Evolutionary conservation across 1,140 invertebrate genomes (phyloP).

Genomic region (Streblospio benedicti): DNA sequence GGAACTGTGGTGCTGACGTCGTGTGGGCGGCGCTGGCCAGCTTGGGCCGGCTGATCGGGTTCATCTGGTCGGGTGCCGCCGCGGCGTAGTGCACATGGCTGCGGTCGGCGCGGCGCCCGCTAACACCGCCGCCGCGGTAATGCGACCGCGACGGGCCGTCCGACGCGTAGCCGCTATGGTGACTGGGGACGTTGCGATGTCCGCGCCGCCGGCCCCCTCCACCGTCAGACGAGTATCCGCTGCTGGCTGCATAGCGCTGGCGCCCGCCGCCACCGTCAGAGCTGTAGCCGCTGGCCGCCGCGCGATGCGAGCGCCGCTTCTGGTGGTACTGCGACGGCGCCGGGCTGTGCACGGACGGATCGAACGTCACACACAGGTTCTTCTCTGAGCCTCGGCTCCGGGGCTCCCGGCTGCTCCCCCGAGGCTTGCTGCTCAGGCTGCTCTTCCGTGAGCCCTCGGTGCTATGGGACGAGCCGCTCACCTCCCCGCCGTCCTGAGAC

Average conservation of each 20-base stretch:
- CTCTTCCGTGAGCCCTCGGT: slow-evolving; percentile 13
- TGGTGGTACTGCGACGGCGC: too few species aligned
- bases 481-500: slow-evolving; percentile 33
- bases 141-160: neutral
- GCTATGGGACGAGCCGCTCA: slow-evolving; percentile 22
- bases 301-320: too few species aligned
- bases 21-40: neutral
- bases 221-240: neutral
- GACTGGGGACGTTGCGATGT: neutral
- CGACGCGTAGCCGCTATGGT: neutral
- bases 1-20: slow-evolving; percentile 6
- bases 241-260: neutral
- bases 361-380: neutral
- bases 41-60: slow-evolving; percentile 17
- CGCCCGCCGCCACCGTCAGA: neutral
- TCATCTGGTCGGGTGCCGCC: slow-evolving; percentile 15
- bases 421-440: neutral
- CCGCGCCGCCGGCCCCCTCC: neutral
- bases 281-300: neutral
- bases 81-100: neutral
- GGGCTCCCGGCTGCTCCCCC: slow-evolving; percentile 1
- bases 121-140: neutral
- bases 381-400: slow-evolving; percentile 2
- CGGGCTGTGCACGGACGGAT: neutral
- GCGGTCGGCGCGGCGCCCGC: neutral